Evolutionary conservation across 2,113 vertebrate species (phyloP).

Genomic region (Platycercus adscitus): DNA sequence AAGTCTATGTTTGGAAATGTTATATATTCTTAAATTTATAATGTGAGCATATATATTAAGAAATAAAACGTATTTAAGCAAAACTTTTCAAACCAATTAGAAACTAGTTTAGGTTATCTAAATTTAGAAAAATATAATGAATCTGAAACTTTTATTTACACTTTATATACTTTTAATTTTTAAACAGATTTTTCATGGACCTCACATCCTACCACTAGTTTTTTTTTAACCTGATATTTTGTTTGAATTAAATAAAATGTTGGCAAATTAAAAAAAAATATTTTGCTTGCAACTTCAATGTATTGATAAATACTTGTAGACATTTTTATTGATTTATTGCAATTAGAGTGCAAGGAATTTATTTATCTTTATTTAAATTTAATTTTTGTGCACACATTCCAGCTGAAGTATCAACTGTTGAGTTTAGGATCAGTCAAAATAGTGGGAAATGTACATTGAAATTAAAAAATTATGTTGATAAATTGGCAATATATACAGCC

Average conservation of each 20-base stretch:
- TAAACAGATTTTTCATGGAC: not conserved
- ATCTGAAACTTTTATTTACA: not conserved
- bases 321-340: not conserved
- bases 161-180: not conserved
- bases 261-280: not conserved
- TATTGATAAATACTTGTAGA: not conserved
- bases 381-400: not conserved
- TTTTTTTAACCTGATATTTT: not conserved
- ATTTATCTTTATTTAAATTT: not conserved
- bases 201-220: not conserved
- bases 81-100: not conserved
- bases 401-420: not conserved
- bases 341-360: not conserved
- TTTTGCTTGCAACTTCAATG: not conserved
- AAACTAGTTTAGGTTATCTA: not conserved
- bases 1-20: not conserved
- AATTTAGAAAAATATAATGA: not conserved
- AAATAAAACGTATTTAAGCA: not conserved
- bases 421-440: not conserved
- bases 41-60: not conserved
- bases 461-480: not conserved
- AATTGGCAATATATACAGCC: not conserved
- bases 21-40: not conserved
- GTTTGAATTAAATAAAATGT: not conserved
- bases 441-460: not conserved